Conservation (phyloP, 2,797 vertebrate genomes). For the Pantherophis alleghaniensis region DNA sequence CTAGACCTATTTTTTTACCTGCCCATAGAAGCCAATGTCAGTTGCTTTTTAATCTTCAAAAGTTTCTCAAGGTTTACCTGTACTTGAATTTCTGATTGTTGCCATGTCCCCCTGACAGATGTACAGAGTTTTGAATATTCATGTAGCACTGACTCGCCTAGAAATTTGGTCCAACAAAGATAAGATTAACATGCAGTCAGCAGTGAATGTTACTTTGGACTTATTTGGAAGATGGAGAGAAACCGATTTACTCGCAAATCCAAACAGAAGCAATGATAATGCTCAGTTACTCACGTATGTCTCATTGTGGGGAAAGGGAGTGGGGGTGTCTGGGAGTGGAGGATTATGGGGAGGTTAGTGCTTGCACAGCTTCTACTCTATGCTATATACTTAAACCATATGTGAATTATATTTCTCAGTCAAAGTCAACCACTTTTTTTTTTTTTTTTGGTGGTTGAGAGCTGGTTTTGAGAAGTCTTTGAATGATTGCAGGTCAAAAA, state of each 20-base stretch:
- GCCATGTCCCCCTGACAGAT: background rate
- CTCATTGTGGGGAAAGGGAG: background rate
- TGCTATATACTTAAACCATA: too few species aligned
- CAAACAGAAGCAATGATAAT: constrained; percentile 78
- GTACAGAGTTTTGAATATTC: constrained; percentile 66
- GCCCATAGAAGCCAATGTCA: background rate
- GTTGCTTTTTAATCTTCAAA: background rate
- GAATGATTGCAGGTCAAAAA: background rate
- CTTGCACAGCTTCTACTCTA: too few species aligned
- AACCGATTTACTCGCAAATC: constrained; percentile 47
- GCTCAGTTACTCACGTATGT: constrained; percentile 90
- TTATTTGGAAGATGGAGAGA: constrained; percentile 82
- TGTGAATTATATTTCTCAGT: too few species aligned
- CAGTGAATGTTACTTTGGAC: constrained; percentile 72
- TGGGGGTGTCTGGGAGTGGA: too few species aligned
- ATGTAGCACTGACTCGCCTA: constrained; percentile 83
- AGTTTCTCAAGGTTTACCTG: background rate
- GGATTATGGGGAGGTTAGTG: too few species aligned
- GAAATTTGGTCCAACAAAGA: constrained; percentile 84
- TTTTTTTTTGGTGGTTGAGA: background rate
- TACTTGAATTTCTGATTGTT: background rate
- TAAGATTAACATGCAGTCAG: constrained; percentile 68
- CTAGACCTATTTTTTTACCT: background rate
- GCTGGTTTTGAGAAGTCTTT: background rate
- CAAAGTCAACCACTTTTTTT: too few species aligned